Base-by-base conservation (phyloP, 2,797 vertebrate species). In the Notolabrus celidotus region DNA sequence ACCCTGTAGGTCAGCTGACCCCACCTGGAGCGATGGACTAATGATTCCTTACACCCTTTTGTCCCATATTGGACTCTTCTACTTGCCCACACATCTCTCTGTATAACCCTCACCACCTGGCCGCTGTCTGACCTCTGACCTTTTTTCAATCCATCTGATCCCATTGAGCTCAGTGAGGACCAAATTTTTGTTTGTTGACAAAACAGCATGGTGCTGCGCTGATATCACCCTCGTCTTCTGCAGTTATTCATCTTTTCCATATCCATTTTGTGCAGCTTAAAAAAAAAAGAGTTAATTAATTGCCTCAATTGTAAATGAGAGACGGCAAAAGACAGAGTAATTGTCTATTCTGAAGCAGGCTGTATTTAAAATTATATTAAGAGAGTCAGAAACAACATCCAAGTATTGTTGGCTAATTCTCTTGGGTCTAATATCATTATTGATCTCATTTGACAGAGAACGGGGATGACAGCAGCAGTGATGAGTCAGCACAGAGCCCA, bases 381-480 rank as follows among this genome's bases (percentile, higher is more conserved):
- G 22, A 39, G 33, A 51, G 46, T 52, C 45, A 16, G 20, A 4
- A 50, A 34, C 19, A 22, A 45, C 7, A 10, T 61, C 19, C 68
- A 22, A 17, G 50, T 54, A 8, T 1, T 15, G 45, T 16, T 29
- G 25, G n/a, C 20, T 4, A 10, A 10, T 1, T 45, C 8, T 47
- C 23, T 47, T 31, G 11, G 29, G 16, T 33, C 20, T 75, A 3
- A 80, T 51, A 8, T 29, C 20, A 38, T 78, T 79, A 23, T 36
- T 61, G 25, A 62, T 79, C 33, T 90, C 34, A 14, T 89, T 71
- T 72, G 33, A 79, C 93, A 99, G 97, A 99, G 85, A 97, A 96
- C 27, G 88, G 92, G 60, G 97, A 99, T 16, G 96, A 98, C 52
- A 99, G 98, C 88, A 96, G 96, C 87, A 98, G 98, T 62, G 97